Evolutionary conservation across 2,888 invertebrate genomes (phyloP), one percentile per base, ranked within the genome.

Genomic region (Adela reaumurella): DNA sequence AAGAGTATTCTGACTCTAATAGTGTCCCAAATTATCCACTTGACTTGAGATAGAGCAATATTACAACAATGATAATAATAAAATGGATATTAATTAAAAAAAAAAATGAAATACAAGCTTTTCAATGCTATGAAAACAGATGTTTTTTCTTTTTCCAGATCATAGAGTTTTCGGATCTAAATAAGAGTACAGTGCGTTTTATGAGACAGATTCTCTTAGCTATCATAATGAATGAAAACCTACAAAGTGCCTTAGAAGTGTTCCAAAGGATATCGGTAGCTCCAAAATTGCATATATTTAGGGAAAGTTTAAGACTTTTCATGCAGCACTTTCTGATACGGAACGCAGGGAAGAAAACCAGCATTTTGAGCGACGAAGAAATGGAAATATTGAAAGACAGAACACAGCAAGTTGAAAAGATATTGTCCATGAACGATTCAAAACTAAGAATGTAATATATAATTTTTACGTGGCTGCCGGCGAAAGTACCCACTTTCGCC

Each of bases 161-260:
- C n/a, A 83, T 96, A 18, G 84, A 95, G 62, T 94, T 96, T 70
- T 86, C 90, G 0, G 91, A 94, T 59, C 70, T 96, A 54, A 89
- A 92, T 63, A 92, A 91, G 63, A 69, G 81, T 0, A 86, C 87
- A 45, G 85, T 94, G n/a, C 79, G 86, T 24, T 86, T 96, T 51
- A 83, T 95, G 69, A 84, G 91, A 1, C 89, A 89, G 60, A 84
- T 92, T 3, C 76, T 95, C 44, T 72, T 90, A 3, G 84, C 87
- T 1, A 81, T 96, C 52, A 79, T 96, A 41, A 72, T 92, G 56
- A 81, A 85, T 46, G 78, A 84, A 0, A 84, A 89, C 54, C 71
- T 82, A 14, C 82, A 86, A 49, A 66, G 79, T 1, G 82, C 77
- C 45, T 64, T 81, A 0, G 81, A 83, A 52, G 87, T 89, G 0